Evolutionary conservation across 2,888 invertebrate genomes (phyloP), one percentile per base, ranked within the genome.

Genomic region (Lordiphosa andalusiaca): DNA sequence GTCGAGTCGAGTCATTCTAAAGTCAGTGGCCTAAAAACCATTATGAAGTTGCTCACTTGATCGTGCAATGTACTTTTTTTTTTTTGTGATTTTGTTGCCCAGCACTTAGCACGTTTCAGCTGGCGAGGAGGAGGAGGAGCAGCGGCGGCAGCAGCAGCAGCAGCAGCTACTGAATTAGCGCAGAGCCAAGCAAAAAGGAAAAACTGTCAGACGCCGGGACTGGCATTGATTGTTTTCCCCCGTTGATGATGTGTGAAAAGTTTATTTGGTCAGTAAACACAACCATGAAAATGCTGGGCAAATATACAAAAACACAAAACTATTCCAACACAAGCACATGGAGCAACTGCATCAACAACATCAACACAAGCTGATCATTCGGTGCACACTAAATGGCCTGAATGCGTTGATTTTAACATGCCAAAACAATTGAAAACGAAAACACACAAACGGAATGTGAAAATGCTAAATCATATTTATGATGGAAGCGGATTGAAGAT

Each of bases 31-130:
- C 78, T 83, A 86, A 74, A 82, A 85, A 47, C 16, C 68, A 71
- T 86, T 80, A 83, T 85, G 86, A 75, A 76, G 80, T 83, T 88
- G 86, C 84, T 86, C 86, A 88, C 86, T 86, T 86, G 81, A 86
- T 83, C 88, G 88, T 86, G 74, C 86, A 88, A 87, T 77, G 88
- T 87, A 85, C 86, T 80, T 36, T 9, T 23, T 13, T 23, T 10
- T 19, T 35, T 47, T 10, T 35, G 33, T 75, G 85, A 74, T 74
- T 73, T 77, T 76, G 74, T 72, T 84, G 83, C 55, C 74, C 78
- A 73, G 81, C 86, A 86, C 86, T 86, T 87, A 73, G 85, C 86
- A 86, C 86, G 86, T 86, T 77, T 42, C 64, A 66, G 55, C 19
- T 16, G 16, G 64, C 25, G 56, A 50, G 61, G 36, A 44, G 33